phyloP scores from a whole-genome alignment of 2,113 vertebrate genomes.

The Rhinichthys klamathensis region DNA sequence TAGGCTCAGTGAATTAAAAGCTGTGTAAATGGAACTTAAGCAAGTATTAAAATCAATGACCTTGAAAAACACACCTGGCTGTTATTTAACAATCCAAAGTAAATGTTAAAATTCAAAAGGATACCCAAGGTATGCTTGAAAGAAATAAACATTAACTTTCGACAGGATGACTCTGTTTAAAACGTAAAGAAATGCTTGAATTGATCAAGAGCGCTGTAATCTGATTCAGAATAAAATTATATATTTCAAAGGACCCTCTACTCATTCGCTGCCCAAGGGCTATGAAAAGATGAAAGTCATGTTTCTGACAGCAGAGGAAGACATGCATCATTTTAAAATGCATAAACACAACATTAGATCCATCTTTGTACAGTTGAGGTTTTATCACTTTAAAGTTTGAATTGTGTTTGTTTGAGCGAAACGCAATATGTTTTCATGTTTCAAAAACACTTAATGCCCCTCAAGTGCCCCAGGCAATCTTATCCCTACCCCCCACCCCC shows the following conservation, averaged over 20 bases:
- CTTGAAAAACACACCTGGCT: constrained; percentile 34
- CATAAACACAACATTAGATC: constrained; percentile 39
- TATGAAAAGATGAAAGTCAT: constrained; percentile 26
- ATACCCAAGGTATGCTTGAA: background rate
- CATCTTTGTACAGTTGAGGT: constrained; percentile 22
- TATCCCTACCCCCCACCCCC: too few species aligned
- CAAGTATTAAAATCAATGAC: constrained; percentile 14
- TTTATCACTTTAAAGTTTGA: constrained; percentile 28
- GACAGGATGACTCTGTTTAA: background rate
- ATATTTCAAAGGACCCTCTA: constrained; percentile 13
- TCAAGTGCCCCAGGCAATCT: background rate
- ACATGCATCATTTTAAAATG: background rate
- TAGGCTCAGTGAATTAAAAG: constrained; percentile 36
- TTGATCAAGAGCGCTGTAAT: constrained; percentile 1
- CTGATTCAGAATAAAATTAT: constrained; percentile 22
- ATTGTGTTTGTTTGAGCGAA: constrained; percentile 12
- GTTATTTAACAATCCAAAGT: background rate
- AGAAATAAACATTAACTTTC: constrained; percentile 1
- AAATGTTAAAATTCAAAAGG: background rate
- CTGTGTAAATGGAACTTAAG: constrained; percentile 25
- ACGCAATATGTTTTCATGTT: constrained; percentile 12
- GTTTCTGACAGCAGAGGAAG: background rate
- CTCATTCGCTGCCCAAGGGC: constrained; percentile 4
- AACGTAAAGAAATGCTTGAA: background rate
- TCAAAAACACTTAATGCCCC: background rate